Evolutionary conservation across 2,113 vertebrate species (phyloP).

Genomic region (Drymodes brunneopygia): DNA sequence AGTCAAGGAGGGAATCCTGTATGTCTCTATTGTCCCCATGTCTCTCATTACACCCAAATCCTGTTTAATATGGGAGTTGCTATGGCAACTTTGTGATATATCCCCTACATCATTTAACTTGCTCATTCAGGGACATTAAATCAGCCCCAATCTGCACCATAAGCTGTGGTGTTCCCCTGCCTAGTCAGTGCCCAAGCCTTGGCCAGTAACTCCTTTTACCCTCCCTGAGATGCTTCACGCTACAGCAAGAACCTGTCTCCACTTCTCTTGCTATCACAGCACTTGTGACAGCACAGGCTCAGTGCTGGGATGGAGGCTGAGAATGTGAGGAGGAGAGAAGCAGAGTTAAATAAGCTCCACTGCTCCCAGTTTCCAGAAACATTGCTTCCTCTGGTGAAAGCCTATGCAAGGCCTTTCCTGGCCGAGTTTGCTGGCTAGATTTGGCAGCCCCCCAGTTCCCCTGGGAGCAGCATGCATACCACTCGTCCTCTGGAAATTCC

Average conservation of each 20-base stretch:
- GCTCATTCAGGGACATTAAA: neutral
- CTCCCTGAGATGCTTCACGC: neutral
- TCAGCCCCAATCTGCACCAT: neutral
- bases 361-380: constrained; percentile 23
- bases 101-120: neutral
- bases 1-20: neutral
- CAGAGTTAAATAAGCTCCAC: neutral
- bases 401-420: neutral
- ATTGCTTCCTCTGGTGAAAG: constrained; percentile 43
- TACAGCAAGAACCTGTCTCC: neutral
- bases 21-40: accelerated
- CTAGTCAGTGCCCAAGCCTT: neutral
- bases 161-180: neutral
- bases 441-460: constrained; percentile 3
- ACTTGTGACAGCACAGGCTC: neutral
- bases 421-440: neutral
- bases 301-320: neutral
- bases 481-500: constrained; percentile 22
- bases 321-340: neutral
- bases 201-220: neutral
- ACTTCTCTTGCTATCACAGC: accelerated
- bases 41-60: neutral
- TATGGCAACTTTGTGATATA: neutral
- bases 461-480: neutral
- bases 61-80: neutral